Percentiles rank a stretch among this genome's conserved stretches.
Conservation (phyloP, 2,797 vertebrate genomes). For the Acanthurus lineatus region DNA sequence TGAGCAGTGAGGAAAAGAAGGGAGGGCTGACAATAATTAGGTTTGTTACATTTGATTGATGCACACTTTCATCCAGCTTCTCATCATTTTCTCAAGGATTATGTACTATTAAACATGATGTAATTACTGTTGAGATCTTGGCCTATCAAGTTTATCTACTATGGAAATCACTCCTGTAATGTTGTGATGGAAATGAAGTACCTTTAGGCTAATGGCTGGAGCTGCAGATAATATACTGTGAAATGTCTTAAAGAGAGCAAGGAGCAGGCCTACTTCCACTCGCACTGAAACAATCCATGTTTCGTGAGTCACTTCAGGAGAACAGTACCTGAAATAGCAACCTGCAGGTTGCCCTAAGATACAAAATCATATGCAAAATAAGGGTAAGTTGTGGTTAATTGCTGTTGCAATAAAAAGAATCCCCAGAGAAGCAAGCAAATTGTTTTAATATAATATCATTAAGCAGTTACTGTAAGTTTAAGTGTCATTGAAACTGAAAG, state of each 20-base stretch:
- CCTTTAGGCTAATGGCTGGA: constrained; percentile 63
- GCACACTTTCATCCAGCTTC: constrained; percentile 75
- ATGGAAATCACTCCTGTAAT: constrained; percentile 64
- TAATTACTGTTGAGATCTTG: constrained; percentile 80
- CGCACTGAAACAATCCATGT: constrained; percentile 12
- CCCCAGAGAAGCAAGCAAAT: too few species aligned
- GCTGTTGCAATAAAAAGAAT: too few species aligned
- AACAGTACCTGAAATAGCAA: background rate
- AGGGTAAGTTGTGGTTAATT: background rate
- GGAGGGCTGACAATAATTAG: constrained; percentile 79
- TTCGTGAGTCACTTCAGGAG: constrained; percentile 16
- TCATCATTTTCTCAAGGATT: constrained; percentile 78
- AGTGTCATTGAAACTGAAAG: too few species aligned
- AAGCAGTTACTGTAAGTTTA: too few species aligned
- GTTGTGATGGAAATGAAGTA: constrained; percentile 58
- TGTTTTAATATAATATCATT: too few species aligned
- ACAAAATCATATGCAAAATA: background rate
- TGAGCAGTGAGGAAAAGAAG: constrained; percentile 63
- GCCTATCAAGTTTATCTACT: constrained; percentile 78
- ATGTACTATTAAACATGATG: constrained; percentile 82
- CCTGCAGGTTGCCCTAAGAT: background rate
- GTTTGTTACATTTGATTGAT: constrained; percentile 84
- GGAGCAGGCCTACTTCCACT: constrained; percentile 30
- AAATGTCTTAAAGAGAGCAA: constrained; percentile 55
- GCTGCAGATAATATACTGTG: constrained; percentile 58